Evolutionary conservation across 2,797 vertebrate genomes (phyloP).

Genomic region (Chromis chromis): DNA sequence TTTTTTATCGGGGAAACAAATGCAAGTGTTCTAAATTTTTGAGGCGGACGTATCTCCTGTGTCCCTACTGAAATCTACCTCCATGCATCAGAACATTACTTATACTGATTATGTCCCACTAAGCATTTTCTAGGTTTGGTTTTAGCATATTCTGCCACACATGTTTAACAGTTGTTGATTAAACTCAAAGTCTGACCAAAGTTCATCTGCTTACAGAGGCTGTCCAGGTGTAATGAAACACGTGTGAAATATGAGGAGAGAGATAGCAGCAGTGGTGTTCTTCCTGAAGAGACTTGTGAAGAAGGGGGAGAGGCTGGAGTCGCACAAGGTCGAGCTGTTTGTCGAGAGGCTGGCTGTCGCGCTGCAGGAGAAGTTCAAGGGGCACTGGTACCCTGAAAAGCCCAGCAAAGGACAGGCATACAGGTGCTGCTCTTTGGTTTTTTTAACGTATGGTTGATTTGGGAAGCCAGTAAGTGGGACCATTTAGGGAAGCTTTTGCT

Average conservation of each 20-base stretch:
- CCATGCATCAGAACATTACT: too few relatives aligned
- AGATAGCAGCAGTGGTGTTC: constrained; percentile 88
- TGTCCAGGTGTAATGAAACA: constrained; percentile 43
- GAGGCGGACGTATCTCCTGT: too few relatives aligned
- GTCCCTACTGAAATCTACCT: too few relatives aligned
- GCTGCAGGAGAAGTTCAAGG: constrained; percentile 87
- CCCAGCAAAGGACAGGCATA: constrained; percentile 90
- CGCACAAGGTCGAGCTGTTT: constrained; percentile 83
- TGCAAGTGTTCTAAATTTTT: too few relatives aligned
- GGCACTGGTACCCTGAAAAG: constrained; percentile 90
- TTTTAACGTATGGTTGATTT: background rate
- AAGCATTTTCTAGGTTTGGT: too few relatives aligned
- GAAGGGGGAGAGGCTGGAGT: constrained; percentile 81
- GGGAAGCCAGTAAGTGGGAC: background rate
- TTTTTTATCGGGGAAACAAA: too few relatives aligned
- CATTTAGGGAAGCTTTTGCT: background rate
- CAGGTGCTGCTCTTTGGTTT: constrained; percentile 80
- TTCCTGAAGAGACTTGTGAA: constrained; percentile 87
- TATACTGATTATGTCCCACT: too few relatives aligned
- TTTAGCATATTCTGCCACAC: too few relatives aligned
- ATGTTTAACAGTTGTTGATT: background rate
- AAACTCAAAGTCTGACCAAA: background rate
- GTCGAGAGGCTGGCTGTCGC: constrained; percentile 83
- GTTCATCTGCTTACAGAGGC: constrained; percentile 46
- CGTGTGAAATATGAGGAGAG: constrained; percentile 86